Evolutionary conservation across 2,888 invertebrate species (phyloP).

Genomic region (Platycheirus albimanus): DNA sequence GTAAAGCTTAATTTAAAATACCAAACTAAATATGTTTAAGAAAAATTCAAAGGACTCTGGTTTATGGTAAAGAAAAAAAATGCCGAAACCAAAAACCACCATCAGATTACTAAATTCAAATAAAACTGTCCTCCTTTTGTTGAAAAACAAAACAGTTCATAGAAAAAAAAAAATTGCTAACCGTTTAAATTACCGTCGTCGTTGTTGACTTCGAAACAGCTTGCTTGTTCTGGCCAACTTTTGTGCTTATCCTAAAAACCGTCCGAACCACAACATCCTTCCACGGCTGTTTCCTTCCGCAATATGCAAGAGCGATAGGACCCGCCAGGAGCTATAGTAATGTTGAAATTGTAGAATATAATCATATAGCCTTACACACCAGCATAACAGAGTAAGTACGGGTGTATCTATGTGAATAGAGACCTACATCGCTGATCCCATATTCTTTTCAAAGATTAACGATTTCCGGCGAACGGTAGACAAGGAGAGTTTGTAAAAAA

Average conservation of each 20-base stretch:
- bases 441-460: constrained; percentile 52
- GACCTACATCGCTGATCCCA: constrained; percentile 6
- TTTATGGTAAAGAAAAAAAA: not conserved
- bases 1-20: constrained; percentile 1
- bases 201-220: constrained; percentile 63
- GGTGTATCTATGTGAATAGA: not conserved
- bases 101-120: constrained; percentile 60
- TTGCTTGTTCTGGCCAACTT: constrained; percentile 46
- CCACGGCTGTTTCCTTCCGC: constrained; percentile 53
- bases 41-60: constrained; percentile 29
- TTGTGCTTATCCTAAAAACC: constrained; percentile 60
- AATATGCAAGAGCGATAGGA: not conserved
- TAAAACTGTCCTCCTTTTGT: constrained; percentile 64
- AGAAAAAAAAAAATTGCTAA: constrained; percentile 2
- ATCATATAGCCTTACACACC: not conserved
- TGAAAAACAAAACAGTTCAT: constrained; percentile 55
- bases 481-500: constrained; percentile 14
- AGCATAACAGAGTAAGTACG: not conserved
- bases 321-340: not conserved
- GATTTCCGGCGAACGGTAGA: constrained; percentile 56
- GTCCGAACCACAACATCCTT: constrained; percentile 63
- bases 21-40: not conserved
- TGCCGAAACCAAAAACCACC: constrained; percentile 41
- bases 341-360: not conserved
- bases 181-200: constrained; percentile 61